Base-by-base conservation (phyloP, 2,797 vertebrate species). In the Acipenser transmontanus region DNA sequence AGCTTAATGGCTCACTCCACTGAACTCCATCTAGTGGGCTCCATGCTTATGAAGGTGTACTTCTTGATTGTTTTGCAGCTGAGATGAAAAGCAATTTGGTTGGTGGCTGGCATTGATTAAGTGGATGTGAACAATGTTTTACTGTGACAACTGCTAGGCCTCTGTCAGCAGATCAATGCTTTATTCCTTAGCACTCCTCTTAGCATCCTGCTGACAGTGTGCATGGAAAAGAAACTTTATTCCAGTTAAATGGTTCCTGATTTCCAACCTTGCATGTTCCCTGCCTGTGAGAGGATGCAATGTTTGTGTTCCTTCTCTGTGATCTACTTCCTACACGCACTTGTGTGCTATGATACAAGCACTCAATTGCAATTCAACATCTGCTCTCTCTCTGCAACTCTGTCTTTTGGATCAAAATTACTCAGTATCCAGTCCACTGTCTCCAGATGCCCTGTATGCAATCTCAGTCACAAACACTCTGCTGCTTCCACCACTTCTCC, bases 81-180 rank as follows among this genome's bases (percentile, higher is more conserved):
- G 69, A 73, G 70, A 78, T 80, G 73, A 61, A 66, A 71, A 83
- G 74, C 7, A 47, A 85, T 80, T 84, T 84, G 76, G 76, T 80
- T 86, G 81, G 76, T 80, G 76, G 70, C 76, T 83, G 81, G 83
- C 87, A 85, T 69, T 88, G 85, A 88, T 88, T 85, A 85, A 84
- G 77, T 81, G 72, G 74, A 80, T 77, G 73, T 78, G 77, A 87
- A 79, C 69, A 4, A 0, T 82, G 77, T 85, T 87, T 85, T 84
- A 84, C 73, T 76, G 72, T 83, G 84, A 84, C 82, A 86, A 77
- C 78, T 84, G 80, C 76, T 81, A 77, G 75, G 71, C 75, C 68
- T 86, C 76, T 83, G 78, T 85, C 83, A 87, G 85, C 84, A 85
- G 87, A 87, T 87, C 87, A 85, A 74, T 83, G 76, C 70, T 20